Evolutionary conservation across 2,797 vertebrate species (phyloP).

Genomic region (Labeo calbasu): DNA sequence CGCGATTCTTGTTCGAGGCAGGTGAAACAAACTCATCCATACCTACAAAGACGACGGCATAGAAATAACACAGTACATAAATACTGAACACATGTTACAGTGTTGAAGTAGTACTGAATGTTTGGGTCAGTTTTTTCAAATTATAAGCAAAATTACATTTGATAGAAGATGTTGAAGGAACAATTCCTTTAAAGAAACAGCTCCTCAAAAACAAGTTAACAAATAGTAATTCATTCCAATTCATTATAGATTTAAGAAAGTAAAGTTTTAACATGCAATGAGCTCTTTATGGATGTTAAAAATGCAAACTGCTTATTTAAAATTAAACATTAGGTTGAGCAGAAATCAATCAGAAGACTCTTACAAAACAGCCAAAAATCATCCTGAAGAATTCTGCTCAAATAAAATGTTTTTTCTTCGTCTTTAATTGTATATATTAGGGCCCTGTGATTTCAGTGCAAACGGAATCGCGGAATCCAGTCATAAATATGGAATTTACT

Average conservation of each 20-base stretch:
- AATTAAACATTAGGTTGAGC: background rate
- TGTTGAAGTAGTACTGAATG: background rate
- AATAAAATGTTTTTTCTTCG: background rate
- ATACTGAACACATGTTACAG: background rate
- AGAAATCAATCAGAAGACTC: background rate
- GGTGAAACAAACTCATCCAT: background rate
- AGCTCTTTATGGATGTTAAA: background rate
- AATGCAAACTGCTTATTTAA: constrained; percentile 7
- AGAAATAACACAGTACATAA: too few species aligned
- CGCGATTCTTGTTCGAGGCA: background rate
- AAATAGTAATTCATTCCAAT: background rate
- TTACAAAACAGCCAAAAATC: background rate
- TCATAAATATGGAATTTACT: too few species aligned
- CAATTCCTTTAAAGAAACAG: background rate
- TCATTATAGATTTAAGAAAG: background rate
- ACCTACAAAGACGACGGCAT: background rate
- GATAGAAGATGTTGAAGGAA: background rate
- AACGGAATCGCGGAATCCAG: too few species aligned
- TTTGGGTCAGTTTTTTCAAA: background rate
- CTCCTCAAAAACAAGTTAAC: background rate
- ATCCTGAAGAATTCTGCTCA: background rate
- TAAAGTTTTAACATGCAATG: background rate
- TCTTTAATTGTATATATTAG: background rate
- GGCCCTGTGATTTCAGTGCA: too few species aligned
- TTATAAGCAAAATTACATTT: background rate